phyloP scores from a whole-genome alignment of 2,888 invertebrate species.

The Spicauda simplicius region DNA sequence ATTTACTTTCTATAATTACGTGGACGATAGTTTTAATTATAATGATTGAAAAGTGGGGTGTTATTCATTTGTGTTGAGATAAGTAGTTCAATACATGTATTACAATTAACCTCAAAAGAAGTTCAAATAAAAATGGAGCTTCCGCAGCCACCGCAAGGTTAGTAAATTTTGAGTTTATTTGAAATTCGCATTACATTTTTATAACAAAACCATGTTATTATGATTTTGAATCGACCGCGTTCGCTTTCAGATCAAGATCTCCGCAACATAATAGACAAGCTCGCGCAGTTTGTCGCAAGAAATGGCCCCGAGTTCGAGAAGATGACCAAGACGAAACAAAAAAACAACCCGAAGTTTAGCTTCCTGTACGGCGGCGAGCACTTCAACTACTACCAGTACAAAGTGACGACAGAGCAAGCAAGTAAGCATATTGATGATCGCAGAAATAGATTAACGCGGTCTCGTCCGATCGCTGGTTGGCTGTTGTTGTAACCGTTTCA shows the following conservation, averaged over 20 bases:
- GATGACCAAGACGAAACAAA: conserved; percentile 99
- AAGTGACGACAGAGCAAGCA: conserved; percentile 97
- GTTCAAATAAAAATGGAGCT: conserved; percentile 72
- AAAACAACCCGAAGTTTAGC: conserved; percentile 98
- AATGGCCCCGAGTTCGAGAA: conserved; percentile 99
- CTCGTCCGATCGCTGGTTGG: conserved; percentile 70
- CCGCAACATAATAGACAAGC: conserved; percentile 98
- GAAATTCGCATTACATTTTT: background rate
- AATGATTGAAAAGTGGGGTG: conserved; percentile 28
- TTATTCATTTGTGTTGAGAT: background rate
- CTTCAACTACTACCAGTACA: conserved; percentile 98
- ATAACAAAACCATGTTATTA: background rate
- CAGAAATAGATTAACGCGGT: conserved; percentile 66
- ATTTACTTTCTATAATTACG: background rate
- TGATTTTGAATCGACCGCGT: conserved; percentile 47
- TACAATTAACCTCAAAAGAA: conserved; percentile 66
- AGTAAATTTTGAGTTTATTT: conserved; percentile 37
- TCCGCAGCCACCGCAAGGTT: conserved; percentile 87
- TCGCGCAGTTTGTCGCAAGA: conserved; percentile 99
- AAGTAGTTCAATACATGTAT: conserved; percentile 18
- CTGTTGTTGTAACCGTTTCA: conserved; percentile 76
- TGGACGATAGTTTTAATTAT: background rate
- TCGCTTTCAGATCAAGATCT: conserved; percentile 94
- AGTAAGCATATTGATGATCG: conserved; percentile 87
- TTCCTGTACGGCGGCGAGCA: conserved; percentile 98